Evolutionary conservation across 2,797 vertebrate genomes (phyloP), one percentile per base, ranked within the genome.

Genomic region (Manis pentadactyla): DNA sequence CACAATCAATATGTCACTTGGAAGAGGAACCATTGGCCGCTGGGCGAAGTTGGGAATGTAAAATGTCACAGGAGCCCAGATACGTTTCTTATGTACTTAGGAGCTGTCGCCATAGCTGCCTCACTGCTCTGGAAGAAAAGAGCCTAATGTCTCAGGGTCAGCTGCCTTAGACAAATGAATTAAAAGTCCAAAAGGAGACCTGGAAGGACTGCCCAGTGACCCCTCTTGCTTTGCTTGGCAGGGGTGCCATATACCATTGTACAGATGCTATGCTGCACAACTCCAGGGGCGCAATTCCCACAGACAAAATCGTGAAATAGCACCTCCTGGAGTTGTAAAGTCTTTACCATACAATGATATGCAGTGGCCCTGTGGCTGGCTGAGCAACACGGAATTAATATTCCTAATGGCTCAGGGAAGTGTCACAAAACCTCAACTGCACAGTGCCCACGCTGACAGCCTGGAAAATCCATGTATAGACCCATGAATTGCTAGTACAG

Each of bases 1-100:
- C 98, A 98, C 98, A 98, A 98, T 98, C 98, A 98, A 98, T 99
- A 98, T 98, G 98, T 99, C 99, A 98, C 98, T 98, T 97, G 94
- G 95, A 98, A 97, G 96, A 98, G 95, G 94, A 97, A 95, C 94
- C 96, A 59, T 51, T 96, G 98, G 98, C 98, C 14, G 17, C 97
- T 73, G 96, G 97, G 95, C 90, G 94, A 97, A 97, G 96, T 95
- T 94, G 96, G 98, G 97, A 97, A 97, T 96, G 97, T 71, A 97
- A 98, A 98, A 96, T 96, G 95, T 96, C 97, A 96, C 73, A 91
- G 92, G 74, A 92, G 42, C 97, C 96, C 78, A 89, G 74, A 92
- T 63, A 91, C 86, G 84, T 97, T 98, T 97, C 96, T 98, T 98
- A 96, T 61, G 61, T 97, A 95, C 82, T 97, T 92, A 87, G 83